Percentiles rank a stretch among this genome's conserved stretches.
These are phyloP conservation scores for Lasiurus borealis DNA, from an alignment of 2,113 vertebrate species.

Conservation along the genomic window DNA sequence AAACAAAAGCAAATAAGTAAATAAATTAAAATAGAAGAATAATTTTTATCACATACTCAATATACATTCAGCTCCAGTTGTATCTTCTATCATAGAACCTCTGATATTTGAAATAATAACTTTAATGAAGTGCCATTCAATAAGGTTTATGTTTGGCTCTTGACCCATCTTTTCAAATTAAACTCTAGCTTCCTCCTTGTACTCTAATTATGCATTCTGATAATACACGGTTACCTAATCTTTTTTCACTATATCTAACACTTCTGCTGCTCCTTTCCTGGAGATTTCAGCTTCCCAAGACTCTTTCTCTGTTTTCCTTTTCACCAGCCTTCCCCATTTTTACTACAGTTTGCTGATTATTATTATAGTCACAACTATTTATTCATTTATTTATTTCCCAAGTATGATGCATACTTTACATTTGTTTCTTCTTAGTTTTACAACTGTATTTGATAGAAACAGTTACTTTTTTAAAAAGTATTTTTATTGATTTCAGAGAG, in stretches of 20 bases:
- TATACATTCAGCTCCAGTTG: background rate
- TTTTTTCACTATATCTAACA: background rate
- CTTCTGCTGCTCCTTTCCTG: background rate
- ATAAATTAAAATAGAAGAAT: no score
- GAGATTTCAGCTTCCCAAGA: background rate
- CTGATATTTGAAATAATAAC: background rate
- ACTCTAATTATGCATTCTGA: fast-evolving
- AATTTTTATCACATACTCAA: background rate
- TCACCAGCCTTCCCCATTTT: background rate
- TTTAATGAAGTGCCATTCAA: background rate
- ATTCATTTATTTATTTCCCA: background rate
- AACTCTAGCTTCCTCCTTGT: background rate
- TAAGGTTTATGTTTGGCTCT: background rate
- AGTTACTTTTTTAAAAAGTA: background rate
- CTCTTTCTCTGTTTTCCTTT: background rate
- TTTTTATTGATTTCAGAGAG: no score
- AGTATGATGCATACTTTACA: background rate
- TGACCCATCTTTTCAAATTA: background rate
- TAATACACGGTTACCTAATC: background rate
- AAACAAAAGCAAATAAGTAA: background rate
- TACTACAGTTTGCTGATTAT: background rate
- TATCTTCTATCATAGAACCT: background rate
- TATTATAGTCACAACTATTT: background rate
- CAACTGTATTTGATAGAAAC: background rate
- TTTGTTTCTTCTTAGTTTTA: background rate